Evolutionary conservation across 2,797 vertebrate genomes (phyloP).

Genomic region (Eulemur coronatus): DNA sequence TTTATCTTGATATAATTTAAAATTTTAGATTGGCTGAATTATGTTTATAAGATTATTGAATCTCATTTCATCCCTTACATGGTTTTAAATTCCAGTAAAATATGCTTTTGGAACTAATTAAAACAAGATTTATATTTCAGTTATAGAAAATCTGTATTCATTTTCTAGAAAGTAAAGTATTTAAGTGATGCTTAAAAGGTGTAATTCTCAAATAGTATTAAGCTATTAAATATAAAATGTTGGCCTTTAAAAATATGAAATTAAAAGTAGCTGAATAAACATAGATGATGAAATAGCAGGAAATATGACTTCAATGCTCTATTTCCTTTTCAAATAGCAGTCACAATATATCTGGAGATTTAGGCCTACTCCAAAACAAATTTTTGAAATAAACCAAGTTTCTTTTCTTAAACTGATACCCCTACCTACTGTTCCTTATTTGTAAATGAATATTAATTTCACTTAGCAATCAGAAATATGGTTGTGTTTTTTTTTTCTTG

Average conservation of each 20-base stretch:
- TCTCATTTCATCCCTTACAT: neutral
- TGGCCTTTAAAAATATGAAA: neutral
- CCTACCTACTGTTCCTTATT: neutral
- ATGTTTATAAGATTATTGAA: neutral
- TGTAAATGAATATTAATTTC: neutral
- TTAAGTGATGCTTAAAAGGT: conserved; percentile 1
- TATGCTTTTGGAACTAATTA: neutral
- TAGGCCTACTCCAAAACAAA: neutral
- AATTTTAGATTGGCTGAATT: neutral
- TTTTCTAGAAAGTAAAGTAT: conserved; percentile 31
- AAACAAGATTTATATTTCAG: conserved; percentile 8
- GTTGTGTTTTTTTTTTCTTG: neutral
- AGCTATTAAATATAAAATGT: neutral
- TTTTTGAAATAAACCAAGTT: neutral
- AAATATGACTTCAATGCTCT: neutral
- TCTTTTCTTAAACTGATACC: neutral
- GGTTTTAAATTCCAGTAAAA: conserved; percentile 27
- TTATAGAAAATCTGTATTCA: neutral
- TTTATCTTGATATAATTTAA: neutral
- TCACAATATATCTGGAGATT: neutral
- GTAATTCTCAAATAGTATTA: neutral
- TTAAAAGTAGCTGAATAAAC: neutral
- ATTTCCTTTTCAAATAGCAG: neutral
- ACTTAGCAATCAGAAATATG: neutral
- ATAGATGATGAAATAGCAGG: neutral